phyloP scores from a whole-genome alignment of 2,113 vertebrate species.

The Megaceryle maxima region DNA sequence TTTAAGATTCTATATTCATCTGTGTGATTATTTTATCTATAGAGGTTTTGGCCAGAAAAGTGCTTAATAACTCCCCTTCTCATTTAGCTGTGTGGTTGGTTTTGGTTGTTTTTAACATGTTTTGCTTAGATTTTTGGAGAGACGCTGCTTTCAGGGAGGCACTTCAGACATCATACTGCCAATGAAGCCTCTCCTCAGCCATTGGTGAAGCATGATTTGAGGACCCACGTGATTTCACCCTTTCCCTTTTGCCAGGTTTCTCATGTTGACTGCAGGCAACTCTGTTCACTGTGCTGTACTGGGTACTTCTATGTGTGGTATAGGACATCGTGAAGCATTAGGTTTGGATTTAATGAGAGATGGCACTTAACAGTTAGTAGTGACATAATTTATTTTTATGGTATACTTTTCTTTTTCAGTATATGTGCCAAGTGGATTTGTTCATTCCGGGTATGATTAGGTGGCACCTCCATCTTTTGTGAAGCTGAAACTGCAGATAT shows the following conservation, averaged over 20 bases:
- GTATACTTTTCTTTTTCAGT: not conserved
- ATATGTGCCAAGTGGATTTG: not conserved
- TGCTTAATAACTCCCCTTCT: not conserved
- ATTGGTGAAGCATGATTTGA: not conserved
- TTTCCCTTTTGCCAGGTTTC: not conserved
- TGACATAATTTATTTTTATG: not conserved
- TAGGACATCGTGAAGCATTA: not conserved
- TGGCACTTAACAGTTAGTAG: not conserved
- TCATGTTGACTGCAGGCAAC: not conserved
- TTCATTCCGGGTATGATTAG: not conserved
- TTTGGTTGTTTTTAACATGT: not conserved
- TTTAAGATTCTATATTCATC: not conserved
- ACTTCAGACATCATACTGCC: not conserved
- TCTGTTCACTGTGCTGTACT: not conserved
- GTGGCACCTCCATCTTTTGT: not conserved
- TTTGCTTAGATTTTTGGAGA: not conserved
- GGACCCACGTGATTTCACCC: accelerated
- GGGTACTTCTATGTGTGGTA: not conserved
- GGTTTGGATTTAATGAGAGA: not conserved
- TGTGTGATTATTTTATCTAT: not conserved
- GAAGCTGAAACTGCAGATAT: not conserved
- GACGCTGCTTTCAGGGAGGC: not conserved
- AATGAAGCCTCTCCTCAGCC: not conserved
- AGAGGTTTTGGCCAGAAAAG: not conserved
- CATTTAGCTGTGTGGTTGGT: not conserved